Conservation (phyloP, 2,113 vertebrate genomes). For the Neotragus pygmaeus region DNA sequence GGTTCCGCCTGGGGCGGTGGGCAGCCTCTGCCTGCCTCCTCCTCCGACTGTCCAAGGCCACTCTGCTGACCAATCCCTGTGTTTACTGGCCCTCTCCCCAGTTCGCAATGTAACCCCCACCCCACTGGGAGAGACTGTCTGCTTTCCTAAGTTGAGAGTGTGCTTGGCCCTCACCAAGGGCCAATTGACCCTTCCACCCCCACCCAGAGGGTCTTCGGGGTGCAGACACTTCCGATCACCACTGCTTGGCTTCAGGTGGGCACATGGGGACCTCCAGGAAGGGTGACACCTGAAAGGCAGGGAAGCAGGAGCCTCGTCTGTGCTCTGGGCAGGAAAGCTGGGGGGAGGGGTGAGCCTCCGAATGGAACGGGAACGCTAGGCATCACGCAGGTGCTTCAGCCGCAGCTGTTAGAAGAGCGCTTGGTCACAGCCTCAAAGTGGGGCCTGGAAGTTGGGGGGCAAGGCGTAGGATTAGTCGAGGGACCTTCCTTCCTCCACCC, state of each 20-base stretch:
- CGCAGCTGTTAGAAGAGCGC: accelerated
- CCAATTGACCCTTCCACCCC: no score
- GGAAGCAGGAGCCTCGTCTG: background rate
- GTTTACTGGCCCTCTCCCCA: background rate
- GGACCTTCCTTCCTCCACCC: background rate
- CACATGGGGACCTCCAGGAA: background rate
- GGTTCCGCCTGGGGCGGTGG: accelerated
- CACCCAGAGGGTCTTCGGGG: background rate
- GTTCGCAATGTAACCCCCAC: background rate
- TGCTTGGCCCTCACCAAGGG: background rate
- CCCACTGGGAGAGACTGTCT: background rate
- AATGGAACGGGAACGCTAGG: accelerated
- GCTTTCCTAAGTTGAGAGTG: background rate
- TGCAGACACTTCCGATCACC: no score
- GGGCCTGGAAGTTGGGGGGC: background rate
- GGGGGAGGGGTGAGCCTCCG: accelerated
- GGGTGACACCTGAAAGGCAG: background rate
- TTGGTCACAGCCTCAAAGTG: background rate
- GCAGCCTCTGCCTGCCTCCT: background rate
- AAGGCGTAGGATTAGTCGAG: background rate
- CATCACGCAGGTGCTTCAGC: background rate
- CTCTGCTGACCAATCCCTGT: background rate
- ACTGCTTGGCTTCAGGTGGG: background rate
- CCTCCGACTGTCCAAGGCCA: background rate
- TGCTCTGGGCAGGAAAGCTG: background rate